A percentile compares a stretch with the other conserved stretches of the same genome.
phyloP scores from a whole-genome alignment of 1,140 invertebrate genomes.

The Babylonia areolata region DNA sequence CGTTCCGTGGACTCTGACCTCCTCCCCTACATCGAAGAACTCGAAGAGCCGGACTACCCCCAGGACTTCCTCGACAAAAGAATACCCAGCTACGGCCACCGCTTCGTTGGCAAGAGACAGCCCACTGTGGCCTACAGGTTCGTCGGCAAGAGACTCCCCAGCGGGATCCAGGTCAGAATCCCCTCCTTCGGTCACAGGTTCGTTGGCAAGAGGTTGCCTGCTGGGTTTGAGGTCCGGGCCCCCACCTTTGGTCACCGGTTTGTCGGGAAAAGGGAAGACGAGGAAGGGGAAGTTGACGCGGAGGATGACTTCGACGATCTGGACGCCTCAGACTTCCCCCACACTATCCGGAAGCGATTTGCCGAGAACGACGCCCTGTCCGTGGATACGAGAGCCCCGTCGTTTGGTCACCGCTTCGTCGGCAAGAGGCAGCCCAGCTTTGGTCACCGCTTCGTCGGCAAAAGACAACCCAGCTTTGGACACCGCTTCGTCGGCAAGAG shows the following conservation, averaged over 20 bases:
- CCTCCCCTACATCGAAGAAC: background rate
- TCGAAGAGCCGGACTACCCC: background rate
- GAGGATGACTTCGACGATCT: background rate
- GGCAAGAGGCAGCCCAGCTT: constrained; percentile 34
- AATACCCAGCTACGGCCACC: background rate
- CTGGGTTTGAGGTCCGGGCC: background rate
- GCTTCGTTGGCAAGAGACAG: background rate
- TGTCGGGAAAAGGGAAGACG: constrained; percentile 31
- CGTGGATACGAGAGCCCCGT: background rate
- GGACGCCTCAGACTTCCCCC: background rate
- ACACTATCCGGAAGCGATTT: background rate
- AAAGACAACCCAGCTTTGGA: constrained; percentile 12
- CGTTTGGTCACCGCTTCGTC: constrained; percentile 38
- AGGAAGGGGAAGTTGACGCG: too few relatives aligned
- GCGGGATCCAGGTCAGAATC: background rate
- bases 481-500: constrained; percentile 18
- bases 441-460: constrained; percentile 16
- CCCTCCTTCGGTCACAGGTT: constrained; percentile 34
- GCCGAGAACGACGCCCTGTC: background rate
- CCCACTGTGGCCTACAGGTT: constrained; percentile 36
- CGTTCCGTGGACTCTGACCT: constrained; percentile 20
- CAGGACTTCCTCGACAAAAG: constrained; percentile 19
- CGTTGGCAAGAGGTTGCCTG: constrained; percentile 34
- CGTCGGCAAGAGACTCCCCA: constrained; percentile 36
- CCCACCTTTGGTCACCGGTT: constrained; percentile 36